Evolutionary conservation across 2,888 invertebrate species (phyloP).

Genomic region (Ptycholaimellus sp.): DNA sequence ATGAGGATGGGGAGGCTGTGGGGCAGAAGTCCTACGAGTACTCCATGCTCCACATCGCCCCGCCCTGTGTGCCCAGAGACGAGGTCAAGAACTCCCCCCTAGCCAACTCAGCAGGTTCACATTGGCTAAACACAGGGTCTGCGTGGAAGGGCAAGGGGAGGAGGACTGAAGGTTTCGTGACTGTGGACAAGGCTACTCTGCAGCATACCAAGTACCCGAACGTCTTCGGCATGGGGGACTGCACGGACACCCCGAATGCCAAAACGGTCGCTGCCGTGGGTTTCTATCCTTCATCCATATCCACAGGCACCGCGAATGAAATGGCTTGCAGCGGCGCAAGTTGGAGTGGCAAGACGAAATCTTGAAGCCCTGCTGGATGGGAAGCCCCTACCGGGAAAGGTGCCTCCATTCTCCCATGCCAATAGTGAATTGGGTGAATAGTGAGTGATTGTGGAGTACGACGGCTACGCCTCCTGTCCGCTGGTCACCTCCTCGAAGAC

Average conservation of each 20-base stretch:
- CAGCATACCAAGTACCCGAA: conserved; percentile 56
- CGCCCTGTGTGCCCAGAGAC: conserved; percentile 35
- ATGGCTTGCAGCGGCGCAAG: conserved; percentile 49
- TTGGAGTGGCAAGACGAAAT: conserved; percentile 50
- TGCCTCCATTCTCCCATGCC: conserved; percentile 8
- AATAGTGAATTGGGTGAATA: neutral
- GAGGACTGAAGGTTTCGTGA: conserved; percentile 39
- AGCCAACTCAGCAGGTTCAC: neutral
- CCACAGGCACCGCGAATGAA: too few species aligned
- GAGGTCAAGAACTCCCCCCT: too few species aligned
- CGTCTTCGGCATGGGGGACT: conserved; percentile 81
- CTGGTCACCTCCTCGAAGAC: conserved; percentile 53
- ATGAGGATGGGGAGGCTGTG: conserved; percentile 10
- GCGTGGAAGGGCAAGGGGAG: conserved; percentile 29
- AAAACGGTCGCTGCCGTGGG: conserved; percentile 90
- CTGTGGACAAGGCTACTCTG: conserved; percentile 52
- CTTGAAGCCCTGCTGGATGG: conserved; percentile 43
- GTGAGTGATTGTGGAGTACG: conserved; percentile 36
- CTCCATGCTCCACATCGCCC: conserved; percentile 60
- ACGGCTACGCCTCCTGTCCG: conserved; percentile 92
- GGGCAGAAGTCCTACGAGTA: conserved; percentile 42
- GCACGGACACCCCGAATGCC: conserved; percentile 66
- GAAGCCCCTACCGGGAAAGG: conserved; percentile 27
- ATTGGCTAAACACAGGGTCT: too few species aligned
- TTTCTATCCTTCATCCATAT: too few species aligned